phyloP scores from a whole-genome alignment of 2,888 invertebrate species.

The Theodoxus fluviatilis region DNA sequence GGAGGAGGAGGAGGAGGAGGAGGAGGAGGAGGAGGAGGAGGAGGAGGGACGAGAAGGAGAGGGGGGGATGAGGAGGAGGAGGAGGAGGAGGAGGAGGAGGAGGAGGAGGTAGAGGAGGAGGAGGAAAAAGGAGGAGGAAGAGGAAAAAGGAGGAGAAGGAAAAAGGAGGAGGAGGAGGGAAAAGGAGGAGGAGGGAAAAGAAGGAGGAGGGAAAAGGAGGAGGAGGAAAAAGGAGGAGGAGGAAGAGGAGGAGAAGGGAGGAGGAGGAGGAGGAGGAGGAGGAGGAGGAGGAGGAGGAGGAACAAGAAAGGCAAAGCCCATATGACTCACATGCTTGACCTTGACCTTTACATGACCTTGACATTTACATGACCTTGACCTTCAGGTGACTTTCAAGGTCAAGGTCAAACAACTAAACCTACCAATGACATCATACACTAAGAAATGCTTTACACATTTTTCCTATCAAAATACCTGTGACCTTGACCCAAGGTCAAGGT shows the following conservation, averaged over 20 bases:
- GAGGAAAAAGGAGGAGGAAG: not conserved
- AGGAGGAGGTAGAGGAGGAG: not conserved
- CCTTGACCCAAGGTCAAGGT: too few relatives aligned
- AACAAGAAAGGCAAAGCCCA: too few relatives aligned
- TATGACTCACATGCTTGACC: too few relatives aligned
- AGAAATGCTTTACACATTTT: too few relatives aligned
- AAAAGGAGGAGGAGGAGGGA: not conserved
- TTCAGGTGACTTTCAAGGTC: too few relatives aligned
- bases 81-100: not conserved
- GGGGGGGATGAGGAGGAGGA: not conserved
- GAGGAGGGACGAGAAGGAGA: conserved; percentile 13
- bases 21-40: not conserved
- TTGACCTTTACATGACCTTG: too few relatives aligned
- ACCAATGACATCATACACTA: too few relatives aligned
- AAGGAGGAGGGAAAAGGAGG: not conserved
- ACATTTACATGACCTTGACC: too few relatives aligned
- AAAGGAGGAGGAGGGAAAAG: not conserved
- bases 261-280: not conserved
- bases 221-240: not conserved
- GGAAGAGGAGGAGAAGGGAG: not conserved
- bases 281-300: not conserved
- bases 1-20: too few relatives aligned
- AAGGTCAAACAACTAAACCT: too few relatives aligned
- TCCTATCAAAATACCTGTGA: too few relatives aligned
- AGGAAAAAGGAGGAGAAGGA: not conserved